These are phyloP conservation scores for Eupsittula cactorum DNA, from an alignment of 2,113 vertebrate genomes.

Conservation along the genomic window DNA sequence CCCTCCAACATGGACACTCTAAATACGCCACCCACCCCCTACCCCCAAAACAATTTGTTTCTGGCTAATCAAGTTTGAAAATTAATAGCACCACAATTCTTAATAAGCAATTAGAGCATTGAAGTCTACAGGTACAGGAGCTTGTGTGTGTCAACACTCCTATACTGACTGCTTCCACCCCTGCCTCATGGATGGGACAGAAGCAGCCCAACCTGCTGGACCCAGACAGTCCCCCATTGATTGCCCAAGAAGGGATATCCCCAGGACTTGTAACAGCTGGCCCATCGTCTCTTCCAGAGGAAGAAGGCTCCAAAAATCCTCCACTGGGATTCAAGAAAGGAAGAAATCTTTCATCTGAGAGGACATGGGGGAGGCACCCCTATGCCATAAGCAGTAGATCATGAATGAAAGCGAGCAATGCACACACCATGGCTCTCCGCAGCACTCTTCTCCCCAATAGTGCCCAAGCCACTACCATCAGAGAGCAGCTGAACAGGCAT, in stretches of 20 bases:
- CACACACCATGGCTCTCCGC: fast-evolving
- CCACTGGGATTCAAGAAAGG: neutral
- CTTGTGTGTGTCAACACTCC: neutral
- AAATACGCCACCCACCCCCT: neutral
- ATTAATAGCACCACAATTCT: neutral
- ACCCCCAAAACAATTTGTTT: neutral
- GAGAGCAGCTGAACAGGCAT: neutral
- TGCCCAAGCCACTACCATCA: neutral
- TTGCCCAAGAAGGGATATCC: neutral
- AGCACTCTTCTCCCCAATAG: neutral
- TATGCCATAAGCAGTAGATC: neutral
- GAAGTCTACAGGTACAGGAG: neutral
- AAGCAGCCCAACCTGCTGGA: neutral
- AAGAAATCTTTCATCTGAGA: neutral
- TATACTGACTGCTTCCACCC: neutral
- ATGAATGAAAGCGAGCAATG: neutral
- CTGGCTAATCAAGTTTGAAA: constrained; percentile 6
- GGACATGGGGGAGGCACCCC: fast-evolving
- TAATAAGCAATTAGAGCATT: neutral
- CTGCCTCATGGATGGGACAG: fast-evolving
- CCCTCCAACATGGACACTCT: neutral
- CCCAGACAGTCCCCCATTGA: neutral
- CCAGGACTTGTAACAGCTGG: neutral
- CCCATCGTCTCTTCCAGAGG: neutral
- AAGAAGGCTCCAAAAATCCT: neutral